Percentiles rank a stretch among this genome's conserved stretches.
Conservation (phyloP, 2,888 invertebrate species). For the Anaspis maculata region DNA sequence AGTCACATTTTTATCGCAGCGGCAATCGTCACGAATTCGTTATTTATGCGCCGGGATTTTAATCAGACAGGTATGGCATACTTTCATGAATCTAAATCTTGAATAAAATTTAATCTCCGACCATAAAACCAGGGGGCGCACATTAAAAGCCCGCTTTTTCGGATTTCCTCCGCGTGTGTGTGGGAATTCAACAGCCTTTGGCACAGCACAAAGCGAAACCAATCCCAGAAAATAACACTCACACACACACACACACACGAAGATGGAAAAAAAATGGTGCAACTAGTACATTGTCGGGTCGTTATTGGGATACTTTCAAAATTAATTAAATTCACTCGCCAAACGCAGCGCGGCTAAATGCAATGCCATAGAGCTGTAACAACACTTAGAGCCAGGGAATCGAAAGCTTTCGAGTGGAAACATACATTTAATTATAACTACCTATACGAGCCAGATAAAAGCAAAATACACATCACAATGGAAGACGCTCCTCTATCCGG, state of each 20-base stretch:
- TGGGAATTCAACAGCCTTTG: too few relatives aligned
- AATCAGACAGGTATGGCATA: too few relatives aligned
- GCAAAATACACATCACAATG: slow-evolving; percentile 7
- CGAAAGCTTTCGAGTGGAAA: slow-evolving; percentile 7
- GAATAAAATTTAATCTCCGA: slow-evolving; percentile 9
- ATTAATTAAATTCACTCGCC: slow-evolving; percentile 2
- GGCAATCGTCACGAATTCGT: slow-evolving; percentile 13
- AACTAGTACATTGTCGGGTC: not conserved
- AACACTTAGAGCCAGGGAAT: not conserved
- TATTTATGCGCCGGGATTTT: too few relatives aligned
- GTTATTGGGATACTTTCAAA: slow-evolving; percentile 1
- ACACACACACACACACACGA: too few relatives aligned
- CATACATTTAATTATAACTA: slow-evolving; percentile 6
- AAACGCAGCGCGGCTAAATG: slow-evolving; percentile 1
- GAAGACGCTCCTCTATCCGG: slow-evolving; percentile 14
- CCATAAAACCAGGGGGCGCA: not conserved
- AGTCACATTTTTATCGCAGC: slow-evolving; percentile 10
- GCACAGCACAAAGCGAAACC: too few relatives aligned
- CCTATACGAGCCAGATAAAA: not conserved
- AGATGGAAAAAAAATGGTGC: too few relatives aligned
- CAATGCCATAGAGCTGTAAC: not conserved
- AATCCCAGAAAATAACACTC: too few relatives aligned
- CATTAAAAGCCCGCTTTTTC: too few relatives aligned
- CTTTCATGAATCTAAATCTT: slow-evolving; percentile 13
- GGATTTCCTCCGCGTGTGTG: too few relatives aligned